These are phyloP conservation scores for Leptura quadrifasciata DNA, from an alignment of 2,888 invertebrate species.

Conservation along the genomic window DNA sequence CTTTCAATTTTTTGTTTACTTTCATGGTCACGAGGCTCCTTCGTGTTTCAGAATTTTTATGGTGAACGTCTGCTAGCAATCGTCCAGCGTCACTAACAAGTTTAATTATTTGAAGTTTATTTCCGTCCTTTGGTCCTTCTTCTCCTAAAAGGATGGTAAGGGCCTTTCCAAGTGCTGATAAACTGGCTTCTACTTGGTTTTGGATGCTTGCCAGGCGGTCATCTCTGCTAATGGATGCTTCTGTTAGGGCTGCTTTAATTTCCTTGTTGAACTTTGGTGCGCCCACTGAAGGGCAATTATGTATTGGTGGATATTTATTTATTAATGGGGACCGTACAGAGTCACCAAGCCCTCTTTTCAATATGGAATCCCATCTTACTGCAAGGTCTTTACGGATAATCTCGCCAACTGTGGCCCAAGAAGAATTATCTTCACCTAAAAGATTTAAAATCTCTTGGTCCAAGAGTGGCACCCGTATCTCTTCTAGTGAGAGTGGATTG, in stretches of 20 bases:
- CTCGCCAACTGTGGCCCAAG: no score
- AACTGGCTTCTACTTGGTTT: constrained; percentile 35
- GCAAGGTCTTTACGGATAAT: no score
- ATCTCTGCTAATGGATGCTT: constrained; percentile 19
- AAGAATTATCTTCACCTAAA: no score
- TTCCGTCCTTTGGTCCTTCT: constrained; percentile 10
- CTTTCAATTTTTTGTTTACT: constrained; percentile 2
- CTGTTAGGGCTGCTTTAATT: constrained; percentile 23
- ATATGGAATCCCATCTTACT: no score
- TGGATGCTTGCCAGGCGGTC: constrained; percentile 12
- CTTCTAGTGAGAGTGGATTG: no score
- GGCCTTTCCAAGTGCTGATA: constrained; percentile 23
- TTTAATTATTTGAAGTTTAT: neutral
- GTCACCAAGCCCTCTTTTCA: neutral
- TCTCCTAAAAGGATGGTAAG: constrained; percentile 20
- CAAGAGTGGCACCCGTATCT: no score
- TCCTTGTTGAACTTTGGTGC: constrained; percentile 29
- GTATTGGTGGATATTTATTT: constrained; percentile 28
- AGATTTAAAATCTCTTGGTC: no score
- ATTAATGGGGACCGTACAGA: neutral
- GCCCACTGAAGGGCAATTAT: constrained; percentile 5
- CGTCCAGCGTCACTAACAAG: constrained; percentile 29
- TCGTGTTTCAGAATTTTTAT: constrained; percentile 25
- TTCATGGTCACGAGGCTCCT: neutral
- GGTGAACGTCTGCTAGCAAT: constrained; percentile 28